Percentiles rank a stretch among this genome's conserved stretches.
Conservation (phyloP, 2,113 vertebrate species). For the Megaptera novaeangliae region DNA sequence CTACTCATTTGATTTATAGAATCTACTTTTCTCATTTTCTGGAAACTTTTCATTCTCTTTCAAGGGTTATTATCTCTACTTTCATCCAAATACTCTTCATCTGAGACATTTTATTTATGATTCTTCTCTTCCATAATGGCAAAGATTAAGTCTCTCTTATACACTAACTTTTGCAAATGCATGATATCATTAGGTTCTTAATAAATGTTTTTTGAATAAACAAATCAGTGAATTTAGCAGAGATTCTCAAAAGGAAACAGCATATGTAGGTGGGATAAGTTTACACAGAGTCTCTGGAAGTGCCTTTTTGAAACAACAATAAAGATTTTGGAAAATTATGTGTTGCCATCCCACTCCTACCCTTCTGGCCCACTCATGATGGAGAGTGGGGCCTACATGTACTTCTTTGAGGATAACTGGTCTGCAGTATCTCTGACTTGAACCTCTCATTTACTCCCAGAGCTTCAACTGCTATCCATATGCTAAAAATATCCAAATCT, state of each 20-base stretch:
- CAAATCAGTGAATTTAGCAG: neutral
- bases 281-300: neutral
- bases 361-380: neutral
- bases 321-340: neutral
- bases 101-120: neutral
- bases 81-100: neutral
- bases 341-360: rapidly evolving
- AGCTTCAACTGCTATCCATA: neutral
- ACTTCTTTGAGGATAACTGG: neutral
- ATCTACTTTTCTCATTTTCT: neutral
- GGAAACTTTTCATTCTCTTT: neutral
- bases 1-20: neutral
- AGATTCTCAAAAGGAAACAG: neutral
- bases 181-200: neutral
- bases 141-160: neutral
- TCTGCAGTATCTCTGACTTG: neutral
- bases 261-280: neutral
- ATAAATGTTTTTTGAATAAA: neutral
- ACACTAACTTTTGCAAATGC: neutral
- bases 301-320: neutral
- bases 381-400: neutral
- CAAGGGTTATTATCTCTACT: neutral
- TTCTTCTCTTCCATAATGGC: neutral
- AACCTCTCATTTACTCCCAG: neutral
- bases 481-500: neutral